These are phyloP conservation scores for Odontamblyopus lacepedii DNA, from an alignment of 2,797 vertebrate species.

Conservation along the genomic window DNA sequence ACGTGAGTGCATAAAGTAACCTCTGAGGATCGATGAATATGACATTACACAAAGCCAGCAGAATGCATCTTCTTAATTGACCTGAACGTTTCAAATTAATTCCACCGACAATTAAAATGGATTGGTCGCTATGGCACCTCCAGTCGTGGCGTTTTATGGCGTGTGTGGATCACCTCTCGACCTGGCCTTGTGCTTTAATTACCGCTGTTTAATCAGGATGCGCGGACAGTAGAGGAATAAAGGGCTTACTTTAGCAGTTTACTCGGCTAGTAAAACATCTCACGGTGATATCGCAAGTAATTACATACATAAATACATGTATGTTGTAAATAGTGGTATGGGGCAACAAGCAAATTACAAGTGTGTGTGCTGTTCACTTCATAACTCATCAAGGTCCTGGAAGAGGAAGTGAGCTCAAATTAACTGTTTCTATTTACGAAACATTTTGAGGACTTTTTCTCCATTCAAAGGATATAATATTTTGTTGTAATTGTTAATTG, in stretches of 20 bases:
- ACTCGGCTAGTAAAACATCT: conserved; percentile 28
- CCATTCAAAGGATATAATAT: too few relatives aligned
- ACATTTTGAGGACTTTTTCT: too few relatives aligned
- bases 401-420: not conserved
- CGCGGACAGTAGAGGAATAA: conserved; percentile 42
- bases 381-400: not conserved
- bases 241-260: conserved; percentile 47
- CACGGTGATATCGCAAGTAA: conserved; percentile 28
- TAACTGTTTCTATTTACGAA: not conserved
- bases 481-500: too few relatives aligned
- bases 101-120: conserved; percentile 70
- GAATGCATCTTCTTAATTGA: conserved; percentile 77
- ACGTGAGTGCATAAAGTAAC: conserved; percentile 69
- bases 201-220: conserved; percentile 51
- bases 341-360: not conserved
- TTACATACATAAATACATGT: conserved; percentile 13
- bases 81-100: conserved; percentile 70
- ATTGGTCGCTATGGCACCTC: conserved; percentile 57
- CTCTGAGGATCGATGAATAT: conserved; percentile 73
- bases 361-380: not conserved
- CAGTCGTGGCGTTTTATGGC: conserved; percentile 40
- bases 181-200: conserved; percentile 62
- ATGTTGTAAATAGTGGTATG: not conserved
- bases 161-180: conserved; percentile 36
- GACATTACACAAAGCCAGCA: conserved; percentile 66